Percentiles rank a stretch among this genome's conserved stretches.
These are phyloP conservation scores for Hoplodrina blanda DNA, from an alignment of 2,888 invertebrate genomes.

Conservation along the genomic window DNA sequence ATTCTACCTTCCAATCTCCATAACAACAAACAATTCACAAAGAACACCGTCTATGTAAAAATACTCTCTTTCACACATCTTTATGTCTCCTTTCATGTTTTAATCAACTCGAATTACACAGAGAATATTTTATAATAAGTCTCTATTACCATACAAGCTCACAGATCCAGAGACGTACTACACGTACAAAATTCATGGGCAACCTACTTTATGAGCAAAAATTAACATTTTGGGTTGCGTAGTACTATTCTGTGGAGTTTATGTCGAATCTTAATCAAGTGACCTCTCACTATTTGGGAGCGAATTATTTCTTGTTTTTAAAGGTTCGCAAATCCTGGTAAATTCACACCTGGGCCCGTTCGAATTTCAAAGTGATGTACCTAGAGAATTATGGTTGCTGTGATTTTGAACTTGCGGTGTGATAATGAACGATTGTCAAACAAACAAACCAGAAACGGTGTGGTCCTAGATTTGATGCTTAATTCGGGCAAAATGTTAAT, in stretches of 20 bases:
- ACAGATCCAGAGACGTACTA: constrained; percentile 16
- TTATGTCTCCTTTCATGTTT: constrained; percentile 23
- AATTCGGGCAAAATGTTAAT: too few relatives aligned
- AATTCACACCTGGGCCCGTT: not conserved
- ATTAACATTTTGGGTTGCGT: constrained; percentile 21
- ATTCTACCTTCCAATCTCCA: constrained; percentile 11
- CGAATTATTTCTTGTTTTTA: not conserved
- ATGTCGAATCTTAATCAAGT: not conserved
- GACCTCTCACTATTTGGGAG: not conserved
- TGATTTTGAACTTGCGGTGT: not conserved
- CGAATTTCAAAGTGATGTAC: not conserved
- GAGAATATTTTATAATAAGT: constrained; percentile 54
- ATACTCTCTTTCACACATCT: constrained; percentile 11
- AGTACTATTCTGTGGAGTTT: not conserved
- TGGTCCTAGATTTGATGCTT: too few relatives aligned
- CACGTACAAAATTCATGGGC: constrained; percentile 41
- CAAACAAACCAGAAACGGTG: too few relatives aligned
- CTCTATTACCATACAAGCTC: constrained; percentile 41
- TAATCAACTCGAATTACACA: constrained; percentile 49
- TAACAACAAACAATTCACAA: constrained; percentile 20
- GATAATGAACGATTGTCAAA: too few relatives aligned
- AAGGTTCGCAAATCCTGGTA: not conserved
- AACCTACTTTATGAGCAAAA: constrained; percentile 4
- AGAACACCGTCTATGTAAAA: constrained; percentile 11
- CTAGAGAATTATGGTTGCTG: not conserved